These are phyloP conservation scores for Cavia porcellus DNA, from an alignment of 2,113 vertebrate genomes.

Conservation along the genomic window DNA sequence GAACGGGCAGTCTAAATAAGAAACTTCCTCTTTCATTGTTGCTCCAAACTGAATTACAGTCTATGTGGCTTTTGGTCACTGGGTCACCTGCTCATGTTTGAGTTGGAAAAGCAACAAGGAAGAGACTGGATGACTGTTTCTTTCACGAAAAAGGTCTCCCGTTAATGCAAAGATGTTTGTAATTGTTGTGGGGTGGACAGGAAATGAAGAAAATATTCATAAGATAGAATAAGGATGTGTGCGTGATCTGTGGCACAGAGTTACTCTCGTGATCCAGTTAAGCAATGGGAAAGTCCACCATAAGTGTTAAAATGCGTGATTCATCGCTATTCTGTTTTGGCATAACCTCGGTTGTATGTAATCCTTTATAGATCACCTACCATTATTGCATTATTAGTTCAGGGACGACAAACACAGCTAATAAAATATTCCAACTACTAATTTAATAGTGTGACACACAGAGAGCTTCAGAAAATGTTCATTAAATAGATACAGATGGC, in stretches of 20 bases:
- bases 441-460: not conserved
- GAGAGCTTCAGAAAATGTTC: not conserved
- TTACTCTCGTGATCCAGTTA: not conserved
- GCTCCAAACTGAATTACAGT: not conserved
- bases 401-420: not conserved
- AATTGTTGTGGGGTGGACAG: not conserved
- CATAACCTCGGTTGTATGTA: not conserved
- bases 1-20: not conserved
- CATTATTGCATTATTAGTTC: not conserved
- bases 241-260: fast-evolving
- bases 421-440: not conserved
- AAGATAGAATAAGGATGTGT: not conserved
- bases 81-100: not conserved
- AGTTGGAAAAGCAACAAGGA: not conserved
- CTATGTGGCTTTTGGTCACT: not conserved
- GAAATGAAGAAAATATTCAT: not conserved
- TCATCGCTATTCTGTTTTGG: not conserved
- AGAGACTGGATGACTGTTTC: fast-evolving
- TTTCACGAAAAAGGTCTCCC: not conserved
- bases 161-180: not conserved
- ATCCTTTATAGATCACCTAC: not conserved
- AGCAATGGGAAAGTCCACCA: not conserved
- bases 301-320: not conserved
- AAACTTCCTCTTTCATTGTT: not conserved
- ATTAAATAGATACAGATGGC: not conserved